Percentiles rank a stretch among this genome's conserved stretches.
Conservation (phyloP, 1,140 invertebrate species). For the Rhizoglyphus robini region DNA sequence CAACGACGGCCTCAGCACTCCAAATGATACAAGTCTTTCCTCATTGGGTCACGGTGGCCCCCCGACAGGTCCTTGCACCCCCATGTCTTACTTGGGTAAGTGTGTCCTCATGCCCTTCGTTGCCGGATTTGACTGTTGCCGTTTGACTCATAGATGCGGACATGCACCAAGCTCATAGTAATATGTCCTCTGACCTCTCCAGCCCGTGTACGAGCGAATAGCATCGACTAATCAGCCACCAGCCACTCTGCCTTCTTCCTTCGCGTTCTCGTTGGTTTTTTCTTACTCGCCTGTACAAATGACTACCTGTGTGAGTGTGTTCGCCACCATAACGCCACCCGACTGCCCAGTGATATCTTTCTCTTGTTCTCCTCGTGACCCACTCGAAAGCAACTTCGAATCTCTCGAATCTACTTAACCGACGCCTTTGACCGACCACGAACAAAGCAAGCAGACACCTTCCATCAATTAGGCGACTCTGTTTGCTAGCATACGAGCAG, state of each 20-base stretch:
- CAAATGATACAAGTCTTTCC: slow-evolving; percentile 27
- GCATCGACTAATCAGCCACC: slow-evolving; percentile 7
- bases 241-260: neutral
- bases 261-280: neutral
- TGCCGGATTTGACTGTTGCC: neutral
- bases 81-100: slow-evolving; percentile 19
- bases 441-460: too few relatives aligned
- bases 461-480: too few relatives aligned
- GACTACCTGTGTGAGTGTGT: too few relatives aligned
- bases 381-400: too few relatives aligned
- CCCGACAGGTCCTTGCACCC: slow-evolving; percentile 24
- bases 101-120: neutral
- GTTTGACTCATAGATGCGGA: slow-evolving; percentile 28
- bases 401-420: too few relatives aligned
- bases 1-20: slow-evolving; percentile 21
- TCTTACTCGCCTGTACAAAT: neutral
- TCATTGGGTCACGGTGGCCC: slow-evolving; percentile 23
- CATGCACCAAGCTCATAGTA: slow-evolving; percentile 30
- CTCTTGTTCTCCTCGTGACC: too few relatives aligned
- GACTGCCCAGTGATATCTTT: too few relatives aligned
- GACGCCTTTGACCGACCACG: too few relatives aligned
- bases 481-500: too few relatives aligned
- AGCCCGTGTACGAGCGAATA: slow-evolving; percentile 34
- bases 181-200: slow-evolving; percentile 34
- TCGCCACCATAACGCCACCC: too few relatives aligned